Evolutionary conservation across 2,888 invertebrate genomes (phyloP).

Genomic region (Ptycholaimellus sp.): DNA sequence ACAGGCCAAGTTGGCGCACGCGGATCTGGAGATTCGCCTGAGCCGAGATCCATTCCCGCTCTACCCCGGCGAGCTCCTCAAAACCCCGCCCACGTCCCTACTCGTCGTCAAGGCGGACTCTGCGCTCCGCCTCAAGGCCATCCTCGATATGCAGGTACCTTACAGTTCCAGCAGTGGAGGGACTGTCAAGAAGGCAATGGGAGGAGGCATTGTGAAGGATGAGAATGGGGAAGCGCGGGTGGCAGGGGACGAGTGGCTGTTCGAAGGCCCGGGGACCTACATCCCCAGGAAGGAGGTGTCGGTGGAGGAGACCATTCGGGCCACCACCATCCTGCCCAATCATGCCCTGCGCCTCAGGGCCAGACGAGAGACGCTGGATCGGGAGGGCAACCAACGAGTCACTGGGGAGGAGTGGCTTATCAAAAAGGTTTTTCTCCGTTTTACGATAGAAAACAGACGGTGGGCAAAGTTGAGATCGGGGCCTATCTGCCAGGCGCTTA

Average conservation of each 20-base stretch:
- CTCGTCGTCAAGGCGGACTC: constrained; percentile 30
- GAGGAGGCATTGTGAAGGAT: no score
- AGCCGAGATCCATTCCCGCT: constrained; percentile 33
- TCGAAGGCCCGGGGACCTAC: constrained; percentile 33
- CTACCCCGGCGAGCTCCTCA: constrained; percentile 30
- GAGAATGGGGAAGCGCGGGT: constrained; percentile 23
- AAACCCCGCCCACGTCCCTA: constrained; percentile 24
- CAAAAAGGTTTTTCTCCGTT: constrained; percentile 17
- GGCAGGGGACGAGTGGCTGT: constrained; percentile 34
- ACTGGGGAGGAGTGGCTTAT: constrained; percentile 33
- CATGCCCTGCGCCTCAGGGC: constrained; percentile 32
- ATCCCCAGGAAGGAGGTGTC: constrained; percentile 31
- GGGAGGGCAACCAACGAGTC: constrained; percentile 16
- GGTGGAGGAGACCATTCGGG: constrained; percentile 28
- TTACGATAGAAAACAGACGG: not conserved
- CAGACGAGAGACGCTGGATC: constrained; percentile 28
- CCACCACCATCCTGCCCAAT: constrained; percentile 30
- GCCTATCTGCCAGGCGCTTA: constrained; percentile 34
- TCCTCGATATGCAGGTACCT: constrained; percentile 30
- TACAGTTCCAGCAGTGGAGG: no score
- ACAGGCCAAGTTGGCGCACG: constrained; percentile 27
- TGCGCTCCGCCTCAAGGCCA: constrained; percentile 29
- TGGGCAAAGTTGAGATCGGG: constrained; percentile 14
- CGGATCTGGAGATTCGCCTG: constrained; percentile 32
- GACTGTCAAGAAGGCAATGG: no score